Evolutionary conservation across 2,113 vertebrate genomes (phyloP).

Genomic region (Sapajus apella): DNA sequence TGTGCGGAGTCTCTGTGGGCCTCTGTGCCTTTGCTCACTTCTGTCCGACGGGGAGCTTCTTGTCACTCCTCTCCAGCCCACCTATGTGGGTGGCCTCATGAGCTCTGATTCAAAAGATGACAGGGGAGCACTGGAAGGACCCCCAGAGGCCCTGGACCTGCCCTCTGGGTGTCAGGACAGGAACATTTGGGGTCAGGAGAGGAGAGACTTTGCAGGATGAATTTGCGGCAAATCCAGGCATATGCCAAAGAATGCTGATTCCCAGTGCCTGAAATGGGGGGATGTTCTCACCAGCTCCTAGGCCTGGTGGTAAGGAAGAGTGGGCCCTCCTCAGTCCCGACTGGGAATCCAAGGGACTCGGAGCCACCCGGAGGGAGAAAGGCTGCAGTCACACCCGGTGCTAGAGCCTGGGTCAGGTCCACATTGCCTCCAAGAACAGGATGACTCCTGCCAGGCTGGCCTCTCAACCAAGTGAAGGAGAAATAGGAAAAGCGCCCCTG

Average conservation of each 20-base stretch:
- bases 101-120: background rate
- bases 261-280: rapidly evolving
- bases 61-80: background rate
- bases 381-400: rapidly evolving
- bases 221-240: background rate
- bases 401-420: too few relatives aligned
- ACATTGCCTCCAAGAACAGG: background rate
- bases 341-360: background rate
- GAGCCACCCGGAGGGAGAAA: rapidly evolving
- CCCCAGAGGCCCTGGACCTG: rapidly evolving
- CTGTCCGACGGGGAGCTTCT: rapidly evolving
- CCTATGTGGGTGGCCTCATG: background rate
- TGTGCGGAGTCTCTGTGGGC: background rate
- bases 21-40: rapidly evolving
- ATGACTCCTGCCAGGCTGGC: rapidly evolving
- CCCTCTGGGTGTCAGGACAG: rapidly evolving
- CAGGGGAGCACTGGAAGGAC: too few relatives aligned
- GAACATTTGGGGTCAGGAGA: rapidly evolving
- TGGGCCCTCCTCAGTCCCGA: background rate
- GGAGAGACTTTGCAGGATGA: background rate
- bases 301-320: background rate
- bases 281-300: rapidly evolving
- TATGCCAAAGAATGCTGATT: background rate
- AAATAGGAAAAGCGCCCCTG: background rate
- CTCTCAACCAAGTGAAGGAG: rapidly evolving